Evolutionary conservation across 2,888 invertebrate species (phyloP).

Genomic region (Strigamia maritima): DNA sequence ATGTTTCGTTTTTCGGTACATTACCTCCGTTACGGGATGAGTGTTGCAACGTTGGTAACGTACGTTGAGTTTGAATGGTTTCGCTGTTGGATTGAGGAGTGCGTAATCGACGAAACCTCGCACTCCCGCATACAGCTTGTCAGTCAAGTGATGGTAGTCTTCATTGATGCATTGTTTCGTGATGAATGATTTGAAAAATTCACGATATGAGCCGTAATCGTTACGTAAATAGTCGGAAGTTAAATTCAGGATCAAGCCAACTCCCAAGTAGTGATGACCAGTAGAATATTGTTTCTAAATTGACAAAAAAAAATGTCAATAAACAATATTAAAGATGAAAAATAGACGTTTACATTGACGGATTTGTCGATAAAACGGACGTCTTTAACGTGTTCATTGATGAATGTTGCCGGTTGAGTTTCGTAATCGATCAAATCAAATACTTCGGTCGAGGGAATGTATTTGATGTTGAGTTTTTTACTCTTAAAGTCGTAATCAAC

Average conservation of each 20-base stretch:
- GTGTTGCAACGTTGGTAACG: background rate
- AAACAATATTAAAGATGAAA: background rate
- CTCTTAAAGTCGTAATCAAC: background rate
- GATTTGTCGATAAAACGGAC: no score
- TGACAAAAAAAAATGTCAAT: background rate
- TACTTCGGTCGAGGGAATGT: background rate
- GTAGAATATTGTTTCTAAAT: background rate
- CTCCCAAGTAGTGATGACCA: conserved; percentile 38
- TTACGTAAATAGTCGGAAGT: conserved; percentile 21
- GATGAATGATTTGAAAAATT: conserved; percentile 31
- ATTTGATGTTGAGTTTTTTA: background rate
- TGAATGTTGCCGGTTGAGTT: background rate
- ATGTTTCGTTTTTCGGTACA: background rate
- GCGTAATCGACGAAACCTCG: conserved; percentile 26
- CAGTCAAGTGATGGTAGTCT: conserved; percentile 17
- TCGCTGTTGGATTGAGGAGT: conserved; percentile 34
- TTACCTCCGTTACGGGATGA: conserved; percentile 37
- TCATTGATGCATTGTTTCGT: background rate
- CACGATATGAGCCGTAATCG: conserved; percentile 4
- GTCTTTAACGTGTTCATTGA: no score
- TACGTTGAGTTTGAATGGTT: conserved; percentile 33
- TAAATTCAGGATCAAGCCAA: conserved; percentile 1
- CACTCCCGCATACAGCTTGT: conserved; percentile 29
- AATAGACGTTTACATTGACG: no score
- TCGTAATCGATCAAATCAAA: background rate